Percentiles rank a stretch among this genome's conserved stretches.
These are phyloP conservation scores for Cenopis cana DNA, from an alignment of 2,888 invertebrate species.

Conservation along the genomic window DNA sequence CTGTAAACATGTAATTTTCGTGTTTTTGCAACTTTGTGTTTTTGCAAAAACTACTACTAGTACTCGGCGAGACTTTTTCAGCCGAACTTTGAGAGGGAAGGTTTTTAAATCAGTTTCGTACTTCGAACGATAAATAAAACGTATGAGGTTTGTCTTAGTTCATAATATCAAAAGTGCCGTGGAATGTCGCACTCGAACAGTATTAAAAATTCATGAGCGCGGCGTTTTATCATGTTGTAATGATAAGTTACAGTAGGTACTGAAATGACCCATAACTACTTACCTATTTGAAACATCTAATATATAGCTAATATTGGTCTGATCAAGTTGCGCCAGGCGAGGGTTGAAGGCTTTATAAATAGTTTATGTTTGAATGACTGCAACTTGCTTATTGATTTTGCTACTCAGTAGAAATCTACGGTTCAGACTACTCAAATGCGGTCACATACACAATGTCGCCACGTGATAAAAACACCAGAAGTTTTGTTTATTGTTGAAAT, in stretches of 20 bases:
- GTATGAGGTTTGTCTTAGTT: too few species aligned
- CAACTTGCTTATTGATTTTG: slow-evolving; percentile 68
- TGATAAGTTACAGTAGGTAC: neutral
- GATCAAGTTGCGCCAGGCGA: slow-evolving; percentile 46
- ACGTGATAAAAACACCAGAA: slow-evolving; percentile 15
- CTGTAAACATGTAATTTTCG: slow-evolving; percentile 15
- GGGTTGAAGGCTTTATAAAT: slow-evolving; percentile 54
- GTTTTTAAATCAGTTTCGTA: neutral
- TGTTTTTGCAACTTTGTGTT: slow-evolving; percentile 4
- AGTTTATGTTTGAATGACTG: slow-evolving; percentile 58
- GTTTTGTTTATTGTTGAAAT: slow-evolving; percentile 25
- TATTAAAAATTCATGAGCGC: neutral
- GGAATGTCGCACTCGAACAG: neutral
- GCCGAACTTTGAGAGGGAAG: slow-evolving; percentile 14
- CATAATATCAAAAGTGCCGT: too few species aligned
- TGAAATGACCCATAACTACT: neutral
- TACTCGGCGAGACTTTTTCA: slow-evolving; percentile 13
- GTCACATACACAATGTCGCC: slow-evolving; percentile 3
- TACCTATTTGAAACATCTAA: neutral
- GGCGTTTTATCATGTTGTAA: neutral
- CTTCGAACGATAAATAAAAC: neutral
- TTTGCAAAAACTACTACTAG: slow-evolving; percentile 23
- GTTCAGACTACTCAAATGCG: slow-evolving; percentile 19
- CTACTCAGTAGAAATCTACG: slow-evolving; percentile 49
- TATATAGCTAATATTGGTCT: slow-evolving; percentile 47